Conservation (phyloP, 1,140 invertebrate genomes). For the Physella acuta region DNA sequence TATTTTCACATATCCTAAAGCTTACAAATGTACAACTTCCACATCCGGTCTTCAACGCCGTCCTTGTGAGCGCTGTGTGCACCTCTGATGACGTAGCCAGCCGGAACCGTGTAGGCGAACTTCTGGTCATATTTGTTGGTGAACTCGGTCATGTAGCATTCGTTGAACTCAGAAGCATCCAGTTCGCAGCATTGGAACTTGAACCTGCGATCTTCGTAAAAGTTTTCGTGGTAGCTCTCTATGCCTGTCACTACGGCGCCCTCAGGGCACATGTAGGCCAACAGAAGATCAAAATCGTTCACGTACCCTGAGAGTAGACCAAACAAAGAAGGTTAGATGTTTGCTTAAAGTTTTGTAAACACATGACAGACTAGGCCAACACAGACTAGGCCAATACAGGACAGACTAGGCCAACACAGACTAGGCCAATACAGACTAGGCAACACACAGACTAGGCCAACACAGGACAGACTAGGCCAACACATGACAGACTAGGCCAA, state of each 20-base stretch:
- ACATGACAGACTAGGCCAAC: too few relatives aligned
- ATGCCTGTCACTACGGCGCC: background rate
- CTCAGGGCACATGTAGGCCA: background rate
- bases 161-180: background rate
- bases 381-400: too few relatives aligned
- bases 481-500: too few relatives aligned
- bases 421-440: too few relatives aligned
- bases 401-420: too few relatives aligned
- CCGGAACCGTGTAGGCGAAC: background rate
- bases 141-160: background rate
- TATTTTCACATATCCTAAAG: too few relatives aligned
- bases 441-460: too few relatives aligned
- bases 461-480: too few relatives aligned
- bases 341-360: too few relatives aligned
- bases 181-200: background rate
- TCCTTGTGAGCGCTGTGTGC: background rate
- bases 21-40: background rate
- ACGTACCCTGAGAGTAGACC: background rate
- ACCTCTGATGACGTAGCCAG: background rate
- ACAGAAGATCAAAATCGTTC: background rate
- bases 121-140: background rate
- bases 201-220: background rate
- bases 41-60: background rate
- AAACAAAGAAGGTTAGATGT: too few relatives aligned
- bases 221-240: background rate